phyloP scores from a whole-genome alignment of 2,888 invertebrate genomes.

The Dicyrtoma fusca region DNA sequence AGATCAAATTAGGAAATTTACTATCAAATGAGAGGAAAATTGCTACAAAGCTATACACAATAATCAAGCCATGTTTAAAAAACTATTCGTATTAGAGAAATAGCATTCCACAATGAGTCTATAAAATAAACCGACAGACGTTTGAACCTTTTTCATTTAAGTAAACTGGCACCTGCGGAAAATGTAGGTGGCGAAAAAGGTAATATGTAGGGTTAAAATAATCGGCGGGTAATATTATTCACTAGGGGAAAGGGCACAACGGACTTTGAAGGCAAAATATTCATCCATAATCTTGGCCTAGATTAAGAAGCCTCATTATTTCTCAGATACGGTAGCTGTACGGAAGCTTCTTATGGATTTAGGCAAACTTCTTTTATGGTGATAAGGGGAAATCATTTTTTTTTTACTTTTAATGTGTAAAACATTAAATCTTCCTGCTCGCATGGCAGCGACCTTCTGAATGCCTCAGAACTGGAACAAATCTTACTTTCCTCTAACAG shows the following conservation, averaged over 20 bases:
- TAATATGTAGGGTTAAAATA: too few relatives aligned
- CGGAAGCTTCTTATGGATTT: not conserved
- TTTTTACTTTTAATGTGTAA: not conserved
- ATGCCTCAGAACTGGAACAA: too few relatives aligned
- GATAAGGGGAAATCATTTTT: not conserved
- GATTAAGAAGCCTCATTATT: not conserved
- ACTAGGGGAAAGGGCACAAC: not conserved
- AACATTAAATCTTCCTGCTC: constrained; percentile 18
- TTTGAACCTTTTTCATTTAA: too few relatives aligned
- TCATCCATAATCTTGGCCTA: too few relatives aligned
- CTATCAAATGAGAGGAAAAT: not conserved
- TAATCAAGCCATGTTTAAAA: not conserved
- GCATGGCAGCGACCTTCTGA: not conserved
- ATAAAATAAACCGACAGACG: too few relatives aligned
- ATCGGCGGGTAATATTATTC: not conserved
- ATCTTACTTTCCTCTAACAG: not conserved
- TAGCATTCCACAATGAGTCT: not conserved
- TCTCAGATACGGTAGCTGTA: not conserved
- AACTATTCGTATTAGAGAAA: not conserved
- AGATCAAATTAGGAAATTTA: not conserved
- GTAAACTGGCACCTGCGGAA: too few relatives aligned
- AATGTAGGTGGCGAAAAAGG: too few relatives aligned
- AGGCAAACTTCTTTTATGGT: not conserved
- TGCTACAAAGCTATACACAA: constrained; percentile 5
- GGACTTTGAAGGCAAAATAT: too few relatives aligned